These are phyloP conservation scores for Stegastes partitus DNA, from an alignment of 2,113 vertebrate genomes.

Conservation along the genomic window DNA sequence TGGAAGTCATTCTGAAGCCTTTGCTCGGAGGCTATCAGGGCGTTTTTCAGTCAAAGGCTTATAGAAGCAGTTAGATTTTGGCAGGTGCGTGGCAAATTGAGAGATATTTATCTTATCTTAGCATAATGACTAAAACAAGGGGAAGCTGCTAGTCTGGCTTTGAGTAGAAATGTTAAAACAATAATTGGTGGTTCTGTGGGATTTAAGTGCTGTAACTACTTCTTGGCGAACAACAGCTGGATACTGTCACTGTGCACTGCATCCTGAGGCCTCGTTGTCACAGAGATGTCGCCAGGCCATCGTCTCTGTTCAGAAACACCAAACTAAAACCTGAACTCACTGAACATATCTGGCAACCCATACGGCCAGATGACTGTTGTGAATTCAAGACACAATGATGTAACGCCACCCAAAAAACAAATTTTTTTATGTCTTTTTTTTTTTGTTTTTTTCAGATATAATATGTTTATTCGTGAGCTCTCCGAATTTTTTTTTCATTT, in stretches of 20 bases:
- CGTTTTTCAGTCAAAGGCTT: slow-evolving; percentile 3
- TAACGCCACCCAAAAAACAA: not conserved
- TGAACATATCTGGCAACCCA: not conserved
- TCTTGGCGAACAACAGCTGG: too few species aligned
- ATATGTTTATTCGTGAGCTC: too few species aligned
- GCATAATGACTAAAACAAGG: not conserved
- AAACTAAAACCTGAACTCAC: not conserved
- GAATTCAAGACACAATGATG: not conserved
- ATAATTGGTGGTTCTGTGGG: too few species aligned
- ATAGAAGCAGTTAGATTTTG: not conserved
- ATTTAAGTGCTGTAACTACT: too few species aligned
- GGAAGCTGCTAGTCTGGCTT: not conserved
- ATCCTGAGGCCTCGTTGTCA: too few species aligned
- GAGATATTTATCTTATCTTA: not conserved
- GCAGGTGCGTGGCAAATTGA: not conserved
- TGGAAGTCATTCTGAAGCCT: not conserved
- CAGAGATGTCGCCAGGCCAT: too few species aligned
- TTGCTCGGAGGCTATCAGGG: not conserved
- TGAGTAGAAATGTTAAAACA: not conserved
- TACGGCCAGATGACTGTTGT: not conserved
- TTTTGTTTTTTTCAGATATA: not conserved
- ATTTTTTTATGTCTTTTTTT: too few species aligned
- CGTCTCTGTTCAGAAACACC: too few species aligned
- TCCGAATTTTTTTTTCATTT: too few species aligned
- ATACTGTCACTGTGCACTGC: too few species aligned